phyloP scores from a whole-genome alignment of 1,140 invertebrate genomes.

The Neomicropteryx cornuta region DNA sequence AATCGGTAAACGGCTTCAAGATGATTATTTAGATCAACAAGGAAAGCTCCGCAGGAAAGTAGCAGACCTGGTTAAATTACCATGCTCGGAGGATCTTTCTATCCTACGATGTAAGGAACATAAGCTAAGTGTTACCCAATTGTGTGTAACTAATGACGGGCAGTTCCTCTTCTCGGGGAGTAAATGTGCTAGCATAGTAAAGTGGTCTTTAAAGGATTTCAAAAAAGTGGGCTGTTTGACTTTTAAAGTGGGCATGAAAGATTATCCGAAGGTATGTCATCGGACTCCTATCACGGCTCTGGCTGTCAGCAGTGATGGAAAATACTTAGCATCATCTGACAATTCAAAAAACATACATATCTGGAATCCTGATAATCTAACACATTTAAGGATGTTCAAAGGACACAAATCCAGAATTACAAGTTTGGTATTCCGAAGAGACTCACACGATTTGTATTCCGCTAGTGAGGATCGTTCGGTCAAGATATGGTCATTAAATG shows the following conservation, averaged over 20 bases:
- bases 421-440: constrained; percentile 75
- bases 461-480: constrained; percentile 73
- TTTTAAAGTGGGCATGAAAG: constrained; percentile 40
- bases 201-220: constrained; percentile 56
- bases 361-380: constrained; percentile 69
- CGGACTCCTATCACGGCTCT: constrained; percentile 52
- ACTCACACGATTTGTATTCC: constrained; percentile 84
- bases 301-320: constrained; percentile 73
- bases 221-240: constrained; percentile 43
- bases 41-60: constrained; percentile 65
- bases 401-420: constrained; percentile 66
- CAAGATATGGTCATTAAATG: constrained; percentile 89
- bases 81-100: constrained; percentile 33
- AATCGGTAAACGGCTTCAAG: constrained; percentile 60
- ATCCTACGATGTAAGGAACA: constrained; percentile 61
- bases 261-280: constrained; percentile 41
- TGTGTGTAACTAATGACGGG: constrained; percentile 66
- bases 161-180: constrained; percentile 71
- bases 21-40: constrained; percentile 76
- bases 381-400: constrained; percentile 69
- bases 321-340: constrained; percentile 78
- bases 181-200: constrained; percentile 80
- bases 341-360: constrained; percentile 66
- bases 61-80: constrained; percentile 51
- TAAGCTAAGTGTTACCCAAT: constrained; percentile 67